Evolutionary conservation across 2,113 vertebrate genomes (phyloP), one percentile per base, ranked within the genome.

Genomic region (Naja naja): DNA sequence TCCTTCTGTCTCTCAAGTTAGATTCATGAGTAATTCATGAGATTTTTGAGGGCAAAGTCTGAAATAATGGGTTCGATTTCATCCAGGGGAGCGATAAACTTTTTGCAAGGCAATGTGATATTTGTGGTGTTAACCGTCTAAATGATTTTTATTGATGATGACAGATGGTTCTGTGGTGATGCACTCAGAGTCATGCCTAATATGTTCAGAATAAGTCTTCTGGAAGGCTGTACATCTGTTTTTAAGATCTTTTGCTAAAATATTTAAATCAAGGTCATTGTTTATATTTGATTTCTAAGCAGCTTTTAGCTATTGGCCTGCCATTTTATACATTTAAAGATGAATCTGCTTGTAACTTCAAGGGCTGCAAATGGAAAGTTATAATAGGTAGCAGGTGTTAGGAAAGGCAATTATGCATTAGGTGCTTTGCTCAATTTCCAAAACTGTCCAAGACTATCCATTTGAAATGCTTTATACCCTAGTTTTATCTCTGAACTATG

Each of bases 321-420:
- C 60, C 43, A 91, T 91, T 92, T 92, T 91, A 87, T 94, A 91
- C 90, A 90, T 95, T 95, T 93, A 86, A 90, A 94, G 95, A 95
- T 95, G 94, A 94, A 91, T 90, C 94, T 91, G 81, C 89, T 94
- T 93, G 89, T 94, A 96, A 94, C 94, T 93, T 95, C 88, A 93
- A 94, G 95, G 95, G 25, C 92, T 94, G 45, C 91, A 95, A 94
- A 95, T 95, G 91, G 94, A 95, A 92, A 95, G 94, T 91, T 95
- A 52, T 96, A 95, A 95, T 92, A 95, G 96, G 95, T 92, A 96
- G 95, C 96, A 96, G 97, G 96, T 95, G 96, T 94, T 96, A 86
- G 92, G 89, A 93, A 94, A 94, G 95, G 93, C 95, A 93, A 94
- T 94, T 95, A 93, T 69, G 81, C 90, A 92, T 93, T 95, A 95